Percentiles rank a stretch among this genome's conserved stretches.
Conservation (phyloP, 2,797 vertebrate genomes). For the Rhyacichthys aspro region DNA sequence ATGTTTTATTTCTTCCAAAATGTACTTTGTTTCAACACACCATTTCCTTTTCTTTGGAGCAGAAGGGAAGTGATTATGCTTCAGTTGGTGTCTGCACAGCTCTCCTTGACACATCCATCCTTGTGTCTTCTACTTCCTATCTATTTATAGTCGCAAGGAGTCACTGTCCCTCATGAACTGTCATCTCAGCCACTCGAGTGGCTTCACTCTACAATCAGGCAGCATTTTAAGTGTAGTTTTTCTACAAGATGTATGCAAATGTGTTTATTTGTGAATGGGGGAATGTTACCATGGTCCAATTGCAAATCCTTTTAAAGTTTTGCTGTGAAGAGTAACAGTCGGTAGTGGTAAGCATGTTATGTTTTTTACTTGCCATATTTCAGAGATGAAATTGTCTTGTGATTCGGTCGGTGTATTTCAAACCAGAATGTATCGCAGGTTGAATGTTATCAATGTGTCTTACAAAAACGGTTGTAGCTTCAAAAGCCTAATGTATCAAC, state of each 20-base stretch:
- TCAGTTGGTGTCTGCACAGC: too few relatives aligned
- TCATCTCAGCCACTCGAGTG: too few relatives aligned
- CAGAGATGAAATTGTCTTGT: slow-evolving; percentile 2
- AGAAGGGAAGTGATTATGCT: too few relatives aligned
- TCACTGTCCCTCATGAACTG: too few relatives aligned
- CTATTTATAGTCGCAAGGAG: too few relatives aligned
- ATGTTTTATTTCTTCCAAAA: background rate
- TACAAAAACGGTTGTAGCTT: slow-evolving; percentile 50
- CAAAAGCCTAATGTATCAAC: too few relatives aligned
- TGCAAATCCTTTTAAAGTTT: slow-evolving; percentile 16
- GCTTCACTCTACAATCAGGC: slow-evolving; percentile 12
- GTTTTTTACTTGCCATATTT: slow-evolving; percentile 14
- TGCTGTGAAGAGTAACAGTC: too few relatives aligned
- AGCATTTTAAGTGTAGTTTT: slow-evolving; percentile 24
- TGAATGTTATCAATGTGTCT: background rate
- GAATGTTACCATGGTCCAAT: slow-evolving; percentile 47
- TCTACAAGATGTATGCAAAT: background rate
- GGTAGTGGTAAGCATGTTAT: background rate
- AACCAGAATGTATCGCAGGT: slow-evolving; percentile 41
- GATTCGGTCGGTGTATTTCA: slow-evolving; percentile 30
- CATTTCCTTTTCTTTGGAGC: too few relatives aligned
- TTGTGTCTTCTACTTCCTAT: too few relatives aligned
- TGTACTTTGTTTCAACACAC: too few relatives aligned
- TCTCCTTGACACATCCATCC: too few relatives aligned
- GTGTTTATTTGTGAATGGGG: background rate